Evolutionary conservation across 2,888 invertebrate genomes (phyloP), one percentile per base, ranked within the genome.

Genomic region (Chloromyia formosa): DNA sequence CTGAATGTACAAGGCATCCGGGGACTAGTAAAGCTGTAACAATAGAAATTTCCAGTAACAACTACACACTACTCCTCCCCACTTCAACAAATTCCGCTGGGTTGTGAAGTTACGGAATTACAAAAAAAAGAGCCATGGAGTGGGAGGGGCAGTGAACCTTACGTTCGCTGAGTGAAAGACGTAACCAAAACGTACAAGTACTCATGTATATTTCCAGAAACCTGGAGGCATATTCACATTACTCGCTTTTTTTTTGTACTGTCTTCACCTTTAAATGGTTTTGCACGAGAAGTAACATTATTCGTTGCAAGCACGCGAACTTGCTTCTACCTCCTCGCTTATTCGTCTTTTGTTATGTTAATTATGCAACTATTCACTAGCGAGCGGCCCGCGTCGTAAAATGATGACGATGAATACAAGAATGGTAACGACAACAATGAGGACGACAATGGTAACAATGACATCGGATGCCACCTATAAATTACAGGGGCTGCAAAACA

Each of bases 271-370:
- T 71, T 69, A 74, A 75, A 75, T 69, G 69, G 74, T 74, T 74
- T 69, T 76, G 76, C 74, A 53, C 74, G 64, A 74, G 42, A 56
- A 45, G 18, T 20, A 66, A 74, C 62, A 71, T 76, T 74, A 76
- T 76, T 71, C 74, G 58, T 71, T 69, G 62, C 60, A 64, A 22
- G 56, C 76, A 76, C 76, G 76, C 76, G 71, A 76, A 64, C 54
- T 74, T 12, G 49, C 4, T 42, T n/a, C 22, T n/a, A 20, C 35
- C 18, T 49, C n/a, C n/a, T n/a, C n/a, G n/a, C n/a, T n/a, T n/a
- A n/a, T 20, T 45, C 60, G 61, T 74, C 76, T 76, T 76, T 76
- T 76, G 76, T 76, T 56, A 76, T 76, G 76, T 74, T 76, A 76
- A 76, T 76, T 74, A 76, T 58, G 64, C 64, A 74, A 68, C 68